phyloP scores from a whole-genome alignment of 1,140 invertebrate species.

The Drosophila tsacasi region DNA sequence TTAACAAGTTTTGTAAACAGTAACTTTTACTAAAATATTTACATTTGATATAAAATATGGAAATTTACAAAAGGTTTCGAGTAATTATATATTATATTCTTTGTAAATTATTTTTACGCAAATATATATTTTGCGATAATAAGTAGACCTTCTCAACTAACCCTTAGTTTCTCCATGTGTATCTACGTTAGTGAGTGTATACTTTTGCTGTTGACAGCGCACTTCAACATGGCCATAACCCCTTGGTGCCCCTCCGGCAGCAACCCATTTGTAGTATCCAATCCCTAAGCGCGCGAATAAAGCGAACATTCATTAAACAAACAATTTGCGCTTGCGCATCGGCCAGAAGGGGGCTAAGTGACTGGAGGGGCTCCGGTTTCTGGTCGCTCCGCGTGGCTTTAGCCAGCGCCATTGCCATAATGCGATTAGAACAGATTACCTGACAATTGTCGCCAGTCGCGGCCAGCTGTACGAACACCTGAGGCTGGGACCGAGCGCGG shows the following conservation, averaged over 20 bases:
- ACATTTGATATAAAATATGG: no score
- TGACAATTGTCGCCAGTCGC: constrained; percentile 72
- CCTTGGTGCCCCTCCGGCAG: constrained; percentile 5
- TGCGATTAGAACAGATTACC: constrained; percentile 82
- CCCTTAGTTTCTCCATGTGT: constrained; percentile 8
- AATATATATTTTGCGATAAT: no score
- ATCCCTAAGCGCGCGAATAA: constrained; percentile 45
- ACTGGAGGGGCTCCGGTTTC: constrained; percentile 6
- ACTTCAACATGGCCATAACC: constrained; percentile 56
- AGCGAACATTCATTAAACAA: constrained; percentile 61
- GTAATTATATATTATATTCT: no score
- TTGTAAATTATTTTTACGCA: no score
- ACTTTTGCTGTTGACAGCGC: constrained; percentile 68
- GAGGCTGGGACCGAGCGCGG: constrained; percentile 43
- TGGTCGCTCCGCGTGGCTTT: constrained; percentile 13
- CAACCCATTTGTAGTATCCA: constrained; percentile 16
- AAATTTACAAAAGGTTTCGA: no score
- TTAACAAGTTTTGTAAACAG: no score
- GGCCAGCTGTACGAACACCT: constrained; percentile 57
- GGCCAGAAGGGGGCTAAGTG: background rate
- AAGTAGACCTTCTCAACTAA: background rate
- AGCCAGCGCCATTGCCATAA: constrained; percentile 58
- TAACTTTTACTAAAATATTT: no score
- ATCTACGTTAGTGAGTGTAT: constrained; percentile 37
- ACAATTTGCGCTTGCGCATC: constrained; percentile 42